phyloP scores from a whole-genome alignment of 2,888 invertebrate species.

The Parasteatoda lunata region DNA sequence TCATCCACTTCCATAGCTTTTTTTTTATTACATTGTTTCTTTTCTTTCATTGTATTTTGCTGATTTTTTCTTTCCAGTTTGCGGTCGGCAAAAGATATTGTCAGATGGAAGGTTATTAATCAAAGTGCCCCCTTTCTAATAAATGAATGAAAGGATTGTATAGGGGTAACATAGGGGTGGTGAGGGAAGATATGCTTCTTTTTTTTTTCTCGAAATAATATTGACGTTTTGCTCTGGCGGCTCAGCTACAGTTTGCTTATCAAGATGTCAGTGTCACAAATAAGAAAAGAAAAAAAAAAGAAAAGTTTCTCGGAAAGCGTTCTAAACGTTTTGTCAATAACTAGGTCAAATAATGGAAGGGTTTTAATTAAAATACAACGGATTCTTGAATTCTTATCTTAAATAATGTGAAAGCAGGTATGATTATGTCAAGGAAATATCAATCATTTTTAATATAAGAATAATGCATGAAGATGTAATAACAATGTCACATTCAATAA shows the following conservation, averaged over 20 bases:
- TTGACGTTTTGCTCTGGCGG: background rate
- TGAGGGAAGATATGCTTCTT: background rate
- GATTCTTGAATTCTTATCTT: too few relatives aligned
- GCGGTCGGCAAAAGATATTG: slow-evolving; percentile 31
- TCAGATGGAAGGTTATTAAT: slow-evolving; percentile 50
- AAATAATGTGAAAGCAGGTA: too few relatives aligned
- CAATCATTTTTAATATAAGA: too few relatives aligned
- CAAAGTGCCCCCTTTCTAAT: background rate
- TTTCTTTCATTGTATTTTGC: background rate
- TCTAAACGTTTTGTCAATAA: background rate
- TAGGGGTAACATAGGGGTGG: background rate
- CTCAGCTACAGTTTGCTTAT: background rate
- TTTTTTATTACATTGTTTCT: background rate
- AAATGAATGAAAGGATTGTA: background rate
- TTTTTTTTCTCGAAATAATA: background rate
- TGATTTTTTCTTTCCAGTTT: background rate
- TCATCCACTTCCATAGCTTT: background rate
- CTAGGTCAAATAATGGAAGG: background rate
- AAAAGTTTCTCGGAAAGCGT: background rate
- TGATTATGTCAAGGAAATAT: too few relatives aligned
- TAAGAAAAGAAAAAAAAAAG: background rate
- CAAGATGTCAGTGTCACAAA: background rate
- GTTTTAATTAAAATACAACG: too few relatives aligned
- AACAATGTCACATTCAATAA: too few relatives aligned
- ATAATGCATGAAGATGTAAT: too few relatives aligned